Base-by-base conservation (phyloP, 2,888 invertebrate genomes). In the Tortrix viridana region DNA sequence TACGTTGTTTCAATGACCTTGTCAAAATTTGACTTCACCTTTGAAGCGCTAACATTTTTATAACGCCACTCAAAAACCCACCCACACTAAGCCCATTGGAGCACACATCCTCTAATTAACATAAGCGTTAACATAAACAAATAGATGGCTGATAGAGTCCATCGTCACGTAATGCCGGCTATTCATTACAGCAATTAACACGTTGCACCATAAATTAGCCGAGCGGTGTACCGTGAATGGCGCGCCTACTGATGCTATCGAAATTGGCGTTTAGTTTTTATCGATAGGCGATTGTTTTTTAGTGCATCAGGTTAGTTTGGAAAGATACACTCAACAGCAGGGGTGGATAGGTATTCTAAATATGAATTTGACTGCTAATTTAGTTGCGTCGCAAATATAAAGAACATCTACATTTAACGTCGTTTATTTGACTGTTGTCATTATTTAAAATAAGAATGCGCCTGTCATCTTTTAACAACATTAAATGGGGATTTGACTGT, bases 101-200 rank as follows among this genome's bases (percentile, higher is more conserved):
- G 82, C 89, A 80, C 69, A 86, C 79, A 80, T 89, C 89, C 89
- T 79, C 73, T 71, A 79, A 88, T 89, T 86, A 86, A 78, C 86
- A 86, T 87, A 86, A 84, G 76, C 78, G 77, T 86, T 85, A 85
- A 84, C 85, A 84, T 81, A 82, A 81, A 86, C 84, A 86, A 82
- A 85, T 80, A 76, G 85, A 84, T 84, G 75, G 71, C 60, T 72
- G 85, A 85, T 85, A 84, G 82, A 69, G 26, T 66, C 71, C 66
- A 81, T 82, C 79, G 73, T 75, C 77, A 75, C 77, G 76, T 81
- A 80, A 80, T 80, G 79, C 78, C 78, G 73, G 74, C 83, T 84
- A 87, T 88, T 82, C 87, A 84, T 86, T 85, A 81, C 80, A 75
- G 80, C 84, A 88, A 89, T 89, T 87, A 89, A 87, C 89, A 88